Conservation (phyloP, 2,113 vertebrate species). For the Sardina pilchardus region DNA sequence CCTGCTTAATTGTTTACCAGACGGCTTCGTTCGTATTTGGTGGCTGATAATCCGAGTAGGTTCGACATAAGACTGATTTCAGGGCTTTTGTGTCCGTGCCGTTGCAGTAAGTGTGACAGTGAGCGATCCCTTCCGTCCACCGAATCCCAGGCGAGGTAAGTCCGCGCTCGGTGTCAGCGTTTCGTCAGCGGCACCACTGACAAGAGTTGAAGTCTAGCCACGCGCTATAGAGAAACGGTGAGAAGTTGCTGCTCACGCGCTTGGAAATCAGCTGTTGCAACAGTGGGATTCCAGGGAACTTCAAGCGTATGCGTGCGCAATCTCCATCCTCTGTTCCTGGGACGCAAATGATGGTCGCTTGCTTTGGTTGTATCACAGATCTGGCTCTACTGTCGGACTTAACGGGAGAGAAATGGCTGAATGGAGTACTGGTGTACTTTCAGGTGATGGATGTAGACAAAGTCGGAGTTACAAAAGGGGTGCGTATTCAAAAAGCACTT, state of each 20-base stretch:
- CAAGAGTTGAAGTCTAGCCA: constrained; percentile 45
- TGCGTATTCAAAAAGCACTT: not conserved
- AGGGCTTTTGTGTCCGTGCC: constrained; percentile 14
- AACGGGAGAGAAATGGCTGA: constrained; percentile 13
- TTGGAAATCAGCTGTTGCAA: constrained; percentile 70
- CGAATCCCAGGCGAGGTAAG: constrained; percentile 32
- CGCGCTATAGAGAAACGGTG: constrained; percentile 1
- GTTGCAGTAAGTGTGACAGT: constrained; percentile 33
- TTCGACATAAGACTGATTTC: not conserved
- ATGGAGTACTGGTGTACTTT: not conserved
- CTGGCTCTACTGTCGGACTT: not conserved
- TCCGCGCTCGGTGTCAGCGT: constrained; percentile 45
- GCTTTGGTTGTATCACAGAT: constrained; percentile 1
- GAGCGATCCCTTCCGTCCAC: constrained; percentile 36
- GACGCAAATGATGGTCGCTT: constrained; percentile 18
- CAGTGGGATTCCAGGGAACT: constrained; percentile 40
- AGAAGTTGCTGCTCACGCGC: constrained; percentile 43
- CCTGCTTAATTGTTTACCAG: not conserved
- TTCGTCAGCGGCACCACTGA: constrained; percentile 47
- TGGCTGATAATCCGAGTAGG: not conserved
- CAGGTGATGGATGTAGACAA: constrained; percentile 14
- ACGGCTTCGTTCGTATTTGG: constrained; percentile 41
- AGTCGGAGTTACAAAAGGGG: constrained; percentile 13
- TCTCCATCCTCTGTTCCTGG: constrained; percentile 48
- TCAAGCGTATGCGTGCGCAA: constrained; percentile 42